Evolutionary conservation across 2,797 vertebrate genomes (phyloP).

Genomic region (Glossophaga mutica): DNA sequence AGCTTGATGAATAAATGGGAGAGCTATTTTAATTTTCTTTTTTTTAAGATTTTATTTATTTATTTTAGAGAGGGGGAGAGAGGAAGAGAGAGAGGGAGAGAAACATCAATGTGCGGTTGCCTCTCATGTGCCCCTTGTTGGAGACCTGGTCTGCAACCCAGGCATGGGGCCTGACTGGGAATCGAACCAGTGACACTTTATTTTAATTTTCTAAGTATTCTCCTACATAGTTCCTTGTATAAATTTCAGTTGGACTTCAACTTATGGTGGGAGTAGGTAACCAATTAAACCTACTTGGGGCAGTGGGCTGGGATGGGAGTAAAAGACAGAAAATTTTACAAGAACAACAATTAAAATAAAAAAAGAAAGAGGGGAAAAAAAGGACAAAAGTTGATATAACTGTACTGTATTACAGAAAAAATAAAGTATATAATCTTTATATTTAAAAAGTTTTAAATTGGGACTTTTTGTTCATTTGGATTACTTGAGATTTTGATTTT

Average conservation of each 20-base stretch:
- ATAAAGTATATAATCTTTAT: neutral
- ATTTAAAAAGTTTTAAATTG: neutral
- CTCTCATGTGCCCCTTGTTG: too few species aligned
- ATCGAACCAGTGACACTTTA: too few species aligned
- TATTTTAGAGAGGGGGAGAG: too few species aligned
- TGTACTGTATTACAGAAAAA: neutral
- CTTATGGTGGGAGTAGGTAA: neutral
- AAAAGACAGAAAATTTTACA: too few species aligned
- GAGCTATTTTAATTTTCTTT: conserved; percentile 11
- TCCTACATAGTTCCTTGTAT: neutral
- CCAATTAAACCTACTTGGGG: neutral
- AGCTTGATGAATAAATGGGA: neutral
- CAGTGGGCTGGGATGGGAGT: too few species aligned
- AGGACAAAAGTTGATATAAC: neutral
- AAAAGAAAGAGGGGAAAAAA: too few species aligned
- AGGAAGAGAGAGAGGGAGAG: too few species aligned
- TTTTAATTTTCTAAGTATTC: conserved; percentile 28
- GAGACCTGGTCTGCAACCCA: too few species aligned
- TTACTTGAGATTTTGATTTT: conserved; percentile 32
- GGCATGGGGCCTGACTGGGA: too few species aligned
- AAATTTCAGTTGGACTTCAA: neutral
- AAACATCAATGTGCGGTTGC: too few species aligned
- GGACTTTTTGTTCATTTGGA: neutral
- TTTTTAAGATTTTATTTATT: too few species aligned
- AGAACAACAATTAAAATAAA: too few species aligned